phyloP scores from a whole-genome alignment of 1,140 invertebrate genomes.

The Drosophila ohnishii region DNA sequence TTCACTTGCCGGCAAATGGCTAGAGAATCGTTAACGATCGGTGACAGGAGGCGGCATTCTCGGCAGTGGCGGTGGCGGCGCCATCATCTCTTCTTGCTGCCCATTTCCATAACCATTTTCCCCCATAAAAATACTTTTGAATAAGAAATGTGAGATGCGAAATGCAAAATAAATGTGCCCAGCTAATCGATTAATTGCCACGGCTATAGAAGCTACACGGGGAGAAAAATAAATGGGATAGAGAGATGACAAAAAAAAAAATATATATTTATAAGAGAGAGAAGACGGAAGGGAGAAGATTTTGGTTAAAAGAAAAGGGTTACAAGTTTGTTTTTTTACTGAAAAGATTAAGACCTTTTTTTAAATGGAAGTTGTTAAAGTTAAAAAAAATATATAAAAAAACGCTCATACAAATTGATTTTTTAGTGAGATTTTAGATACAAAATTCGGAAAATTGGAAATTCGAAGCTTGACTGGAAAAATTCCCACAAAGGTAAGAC shows the following conservation, averaged over 20 bases:
- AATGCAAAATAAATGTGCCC: conserved; percentile 34
- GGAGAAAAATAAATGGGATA: background rate
- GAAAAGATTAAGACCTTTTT: background rate
- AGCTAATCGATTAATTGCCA: conserved; percentile 69
- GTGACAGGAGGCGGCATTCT: conserved; percentile 34
- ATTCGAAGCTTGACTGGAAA: accelerated
- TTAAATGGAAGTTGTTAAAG: background rate
- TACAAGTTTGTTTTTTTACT: background rate
- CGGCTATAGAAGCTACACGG: conserved; percentile 7
- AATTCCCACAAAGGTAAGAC: background rate
- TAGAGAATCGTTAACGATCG: conserved; percentile 36
- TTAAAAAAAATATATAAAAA: too few species aligned
- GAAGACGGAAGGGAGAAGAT: background rate
- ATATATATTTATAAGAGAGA: too few species aligned
- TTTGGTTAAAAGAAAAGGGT: background rate
- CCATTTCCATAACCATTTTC: conserved; percentile 21
- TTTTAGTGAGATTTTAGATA: too few species aligned
- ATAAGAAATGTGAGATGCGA: conserved; percentile 32
- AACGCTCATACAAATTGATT: too few species aligned
- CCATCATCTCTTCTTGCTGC: conserved; percentile 19
- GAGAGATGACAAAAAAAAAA: background rate
- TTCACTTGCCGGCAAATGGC: conserved; percentile 41
- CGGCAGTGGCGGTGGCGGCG: conserved; percentile 4
- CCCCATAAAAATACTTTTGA: conserved; percentile 14
- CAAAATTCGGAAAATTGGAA: too few species aligned